Evolutionary conservation across 2,888 invertebrate species (phyloP), one percentile per base, ranked within the genome.

Genomic region (Heteromyza rotundicornis): DNA sequence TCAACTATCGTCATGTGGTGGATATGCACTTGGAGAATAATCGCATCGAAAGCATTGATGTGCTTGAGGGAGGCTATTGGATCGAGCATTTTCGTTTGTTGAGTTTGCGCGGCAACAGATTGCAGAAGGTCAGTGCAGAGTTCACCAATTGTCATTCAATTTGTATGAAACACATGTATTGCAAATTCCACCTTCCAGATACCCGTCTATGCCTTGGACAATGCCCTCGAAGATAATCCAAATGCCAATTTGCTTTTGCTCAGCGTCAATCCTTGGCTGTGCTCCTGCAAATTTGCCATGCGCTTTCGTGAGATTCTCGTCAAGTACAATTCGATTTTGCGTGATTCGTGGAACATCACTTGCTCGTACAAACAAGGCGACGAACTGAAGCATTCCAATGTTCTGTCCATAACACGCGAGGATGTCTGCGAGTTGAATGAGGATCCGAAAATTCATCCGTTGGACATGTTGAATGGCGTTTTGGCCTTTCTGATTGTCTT

Each of bases 21-120:
- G 92, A 94, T 76, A 82, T 95, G 23, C 90, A 91, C 77, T 78
- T 94, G 74, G 92, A 93, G 74, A 87, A 91, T 75, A 95, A 95
- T 80, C 85, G 84, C 52, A 87, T 95, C 56, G 85, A 87, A 10
- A 86, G 86, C 50, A 87, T 90, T 47, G 88, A 89, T 47, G 86
- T 87, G 1, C 80, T 94, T 59, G 94, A 94, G 75, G 91, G 90
- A 17, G 88, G 92, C 0, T 87, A 89, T 72, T 95, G 92, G 92
- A 86, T 94, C 68, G 86, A 88, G 27, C 87, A 89, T 57, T 94
- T 94, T 77, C 86, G 93, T 56, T 87, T 92, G 2, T 84, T 94
- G n/a, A 92, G 91, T 73, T 84, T 95, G 32, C 86, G 88, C 49
- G 89, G 89, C 47, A 95, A 94, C 79, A 85, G 86, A 72, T 78